Evolutionary conservation across 2,797 vertebrate genomes (phyloP), one percentile per base, ranked within the genome.

Genomic region (Neosalanx taihuensis): DNA sequence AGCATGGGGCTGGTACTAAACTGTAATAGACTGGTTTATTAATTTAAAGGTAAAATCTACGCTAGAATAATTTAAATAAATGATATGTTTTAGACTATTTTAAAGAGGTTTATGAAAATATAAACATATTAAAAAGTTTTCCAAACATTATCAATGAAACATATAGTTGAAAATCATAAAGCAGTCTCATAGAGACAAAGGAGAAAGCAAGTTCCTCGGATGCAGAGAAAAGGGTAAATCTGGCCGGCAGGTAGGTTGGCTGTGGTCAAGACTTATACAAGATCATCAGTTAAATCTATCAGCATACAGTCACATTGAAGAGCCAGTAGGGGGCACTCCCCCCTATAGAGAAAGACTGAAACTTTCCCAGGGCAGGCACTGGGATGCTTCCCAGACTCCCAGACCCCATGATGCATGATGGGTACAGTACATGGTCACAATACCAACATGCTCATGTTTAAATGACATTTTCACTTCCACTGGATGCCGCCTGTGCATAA

Each of bases 21-120:
- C 10, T 46, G 37, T 41, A 73, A 78, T 84, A 79, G 69, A 57
- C 10, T 56, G 56, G 78, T 78, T 71, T 57, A 79, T 4, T 35
- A 7, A 77, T 72, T 81, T 89, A 85, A 87, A 85, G 82, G 72
- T 84, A 91, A 92, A 91, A 91, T 65, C 89, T 89, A 88, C 85
- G 83, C 87, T 81, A 66, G 73, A 84, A 85, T 87, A 87, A 89
- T 90, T 92, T 77, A 78, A 78, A 89, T 92, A 77, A 91, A 91
- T 90, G 86, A 90, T 90, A 89, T 89, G 79, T 86, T 81, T 84
- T 89, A 86, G 84, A 84, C 85, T 87, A 83, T 87, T 90, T 89
- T 86, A 86, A 33, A 30, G 33, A 31, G 35, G 13, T 3, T 3
- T 12, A 61, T 29, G 20, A 13, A 20, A 5, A 61, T 61, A 29